Conservation (phyloP, 1,140 invertebrate species). For the Drosophila bifasciata region DNA sequence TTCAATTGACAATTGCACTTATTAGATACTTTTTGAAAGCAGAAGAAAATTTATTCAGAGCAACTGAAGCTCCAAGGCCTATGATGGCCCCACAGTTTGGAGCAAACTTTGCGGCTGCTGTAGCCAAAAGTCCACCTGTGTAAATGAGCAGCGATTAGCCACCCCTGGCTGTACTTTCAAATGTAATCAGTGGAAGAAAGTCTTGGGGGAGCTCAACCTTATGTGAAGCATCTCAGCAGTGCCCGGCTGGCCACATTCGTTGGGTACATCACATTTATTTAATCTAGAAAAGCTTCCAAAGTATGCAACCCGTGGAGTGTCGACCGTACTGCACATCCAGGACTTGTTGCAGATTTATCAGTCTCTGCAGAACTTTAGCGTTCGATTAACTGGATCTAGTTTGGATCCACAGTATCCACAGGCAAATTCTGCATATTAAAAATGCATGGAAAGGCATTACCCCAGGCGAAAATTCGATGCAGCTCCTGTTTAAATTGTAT, state of each 20-base stretch:
- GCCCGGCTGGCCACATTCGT: constrained; percentile 87
- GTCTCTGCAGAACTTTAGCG: constrained; percentile 84
- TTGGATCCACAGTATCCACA: constrained; percentile 48
- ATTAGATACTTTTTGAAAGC: constrained; percentile 90
- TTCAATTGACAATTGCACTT: constrained; percentile 90
- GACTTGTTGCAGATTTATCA: constrained; percentile 85
- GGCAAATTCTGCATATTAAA: constrained; percentile 84
- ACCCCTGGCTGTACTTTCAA: too few species aligned
- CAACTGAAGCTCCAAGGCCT: too few species aligned
- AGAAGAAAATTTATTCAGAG: too few species aligned
- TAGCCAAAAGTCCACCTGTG: constrained; percentile 93
- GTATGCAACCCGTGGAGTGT: constrained; percentile 81
- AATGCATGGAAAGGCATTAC: constrained; percentile 89
- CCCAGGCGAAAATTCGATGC: constrained; percentile 89
- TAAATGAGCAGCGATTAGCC: constrained; percentile 82
- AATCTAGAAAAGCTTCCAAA: constrained; percentile 87
- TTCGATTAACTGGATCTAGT: constrained; percentile 60
- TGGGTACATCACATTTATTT: constrained; percentile 89
- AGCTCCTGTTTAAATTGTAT: constrained; percentile 85
- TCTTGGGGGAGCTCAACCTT: too few species aligned
- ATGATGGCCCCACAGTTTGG: constrained; percentile 89
- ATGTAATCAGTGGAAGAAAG: too few species aligned
- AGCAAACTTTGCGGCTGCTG: constrained; percentile 91
- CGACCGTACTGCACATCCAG: constrained; percentile 86
- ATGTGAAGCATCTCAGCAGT: constrained; percentile 88